A percentile compares a stretch with the other conserved stretches of the same genome.
phyloP scores from a whole-genome alignment of 1,140 invertebrate genomes.

The Drosophila tani region DNA sequence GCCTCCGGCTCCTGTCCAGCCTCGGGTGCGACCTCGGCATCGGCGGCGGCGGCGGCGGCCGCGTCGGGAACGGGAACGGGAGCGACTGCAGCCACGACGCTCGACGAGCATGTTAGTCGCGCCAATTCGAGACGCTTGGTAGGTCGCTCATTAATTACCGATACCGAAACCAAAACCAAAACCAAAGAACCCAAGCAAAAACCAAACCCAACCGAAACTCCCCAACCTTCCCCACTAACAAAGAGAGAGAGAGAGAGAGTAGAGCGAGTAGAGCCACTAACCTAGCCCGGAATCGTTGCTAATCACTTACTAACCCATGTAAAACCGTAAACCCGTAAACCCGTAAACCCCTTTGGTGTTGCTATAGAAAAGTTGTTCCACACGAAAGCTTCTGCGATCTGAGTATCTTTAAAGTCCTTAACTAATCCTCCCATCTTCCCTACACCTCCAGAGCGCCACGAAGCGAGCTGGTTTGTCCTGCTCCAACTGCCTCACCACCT shows the following conservation, averaged over 20 bases:
- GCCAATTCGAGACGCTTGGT: conserved; percentile 84
- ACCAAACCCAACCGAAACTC: conserved; percentile 38
- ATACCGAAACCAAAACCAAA: conserved; percentile 41
- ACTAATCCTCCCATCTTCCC: neutral
- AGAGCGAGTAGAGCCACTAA: conserved; percentile 31
- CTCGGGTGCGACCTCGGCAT: conserved; percentile 42
- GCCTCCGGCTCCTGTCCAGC: conserved; percentile 32
- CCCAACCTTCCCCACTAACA: conserved; percentile 23
- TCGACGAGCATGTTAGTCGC: conserved; percentile 85
- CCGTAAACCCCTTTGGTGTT: conserved; percentile 12
- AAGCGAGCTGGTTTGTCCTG: conserved; percentile 93
- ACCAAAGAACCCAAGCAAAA: conserved; percentile 26
- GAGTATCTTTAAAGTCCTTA: neutral
- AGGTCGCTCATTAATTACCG: conserved; percentile 82
- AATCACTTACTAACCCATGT: conserved; percentile 22
- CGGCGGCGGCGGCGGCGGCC: conserved; percentile 50
- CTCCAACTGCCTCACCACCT: conserved; percentile 94
- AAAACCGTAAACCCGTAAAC: neutral
- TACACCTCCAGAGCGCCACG: conserved; percentile 67
- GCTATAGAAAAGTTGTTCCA: conserved; percentile 71
- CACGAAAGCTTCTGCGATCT: conserved; percentile 55
- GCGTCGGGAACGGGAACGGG: conserved; percentile 87
- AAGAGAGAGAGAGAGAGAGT: conserved; percentile 17
- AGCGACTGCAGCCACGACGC: conserved; percentile 89
- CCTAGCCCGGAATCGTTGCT: conserved; percentile 16